These are phyloP conservation scores for Bombyx mandarina DNA, from an alignment of 1,140 invertebrate species.

Conservation along the genomic window DNA sequence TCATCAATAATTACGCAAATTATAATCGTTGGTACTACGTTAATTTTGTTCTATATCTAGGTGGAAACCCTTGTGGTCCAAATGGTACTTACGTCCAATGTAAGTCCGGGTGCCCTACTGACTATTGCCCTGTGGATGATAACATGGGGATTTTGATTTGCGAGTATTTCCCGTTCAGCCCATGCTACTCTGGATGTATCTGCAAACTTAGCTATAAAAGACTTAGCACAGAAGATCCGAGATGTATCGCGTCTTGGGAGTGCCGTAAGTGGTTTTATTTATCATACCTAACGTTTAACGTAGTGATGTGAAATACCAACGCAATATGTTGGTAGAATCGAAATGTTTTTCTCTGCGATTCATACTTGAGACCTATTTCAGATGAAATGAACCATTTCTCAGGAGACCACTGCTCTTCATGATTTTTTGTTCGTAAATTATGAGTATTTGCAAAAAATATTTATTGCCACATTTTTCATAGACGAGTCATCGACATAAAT, in stretches of 20 bases:
- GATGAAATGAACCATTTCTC: too few species aligned
- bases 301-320: background rate
- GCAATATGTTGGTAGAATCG: background rate
- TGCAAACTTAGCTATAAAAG: constrained; percentile 23
- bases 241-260: constrained; percentile 21
- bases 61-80: constrained; percentile 20
- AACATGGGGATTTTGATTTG: constrained; percentile 10
- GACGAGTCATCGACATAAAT: too few species aligned
- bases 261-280: constrained; percentile 27
- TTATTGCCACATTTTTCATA: too few species aligned
- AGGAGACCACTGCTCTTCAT: too few species aligned
- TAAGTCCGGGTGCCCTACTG: constrained; percentile 13
- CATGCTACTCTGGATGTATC: constrained; percentile 20
- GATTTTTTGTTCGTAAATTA: too few species aligned
- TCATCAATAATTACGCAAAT: too few species aligned
- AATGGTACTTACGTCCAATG: constrained; percentile 18
- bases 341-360: too few species aligned
- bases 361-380: too few species aligned
- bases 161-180: constrained; percentile 8
- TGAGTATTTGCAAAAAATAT: too few species aligned
- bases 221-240: constrained; percentile 12
- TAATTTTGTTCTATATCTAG: constrained; percentile 4
- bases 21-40: too few species aligned
- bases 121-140: constrained; percentile 26
- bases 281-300: background rate